Base-by-base conservation (phyloP, 2,113 vertebrate genomes). In the Lichenostomus cassidix region DNA sequence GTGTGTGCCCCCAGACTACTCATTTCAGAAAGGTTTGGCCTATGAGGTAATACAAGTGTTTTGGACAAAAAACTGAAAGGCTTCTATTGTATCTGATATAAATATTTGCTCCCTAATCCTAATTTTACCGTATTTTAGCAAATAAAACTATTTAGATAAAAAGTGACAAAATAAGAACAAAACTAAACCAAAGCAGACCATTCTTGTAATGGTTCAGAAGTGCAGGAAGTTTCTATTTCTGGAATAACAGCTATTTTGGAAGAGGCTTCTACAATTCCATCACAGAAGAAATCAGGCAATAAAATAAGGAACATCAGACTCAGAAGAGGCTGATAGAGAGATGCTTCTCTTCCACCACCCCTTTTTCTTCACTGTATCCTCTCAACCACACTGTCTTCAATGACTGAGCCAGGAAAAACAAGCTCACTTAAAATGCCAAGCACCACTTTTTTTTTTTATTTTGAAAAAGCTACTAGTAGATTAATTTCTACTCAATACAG, bases 321-420 rank as follows among this genome's bases (percentile, higher is more conserved):
- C 75, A 96, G 84, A 93, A 90, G 52, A 89, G 37, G 21, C 12
- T 94, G 87, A 70, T 37, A 68, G 29, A 83, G 16, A 71, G 24
- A 69, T 9, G 25, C 46, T 55, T 58, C 44, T 95, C 69, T 90
- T 55, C 60, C 42, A 47, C 10, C 0, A 2, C 6, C 5, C 13
- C 5, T 83, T 83, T 73, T 92, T 58, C 55, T 85, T 87, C 71
- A 77, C 29, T 2, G 5, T 74, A 65, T 27, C 24, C 49, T 83
- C 87, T 83, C 73, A 87, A 87, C 17, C 70, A 89, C 87, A 89
- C 90, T 96, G 91, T 96, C 74, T 97, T 87, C 92, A 96, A 87
- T 27, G 73, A 90, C 27, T 95, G 89, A 95, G 77, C 52, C 82
- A 94, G 53, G 76, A 84, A 98, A 96, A 97, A 97, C 68, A 35